Percentiles rank a stretch among this genome's conserved stretches.
These are phyloP conservation scores for Anabacerthia variegaticeps DNA, from an alignment of 2,797 vertebrate genomes.

Conservation along the genomic window DNA sequence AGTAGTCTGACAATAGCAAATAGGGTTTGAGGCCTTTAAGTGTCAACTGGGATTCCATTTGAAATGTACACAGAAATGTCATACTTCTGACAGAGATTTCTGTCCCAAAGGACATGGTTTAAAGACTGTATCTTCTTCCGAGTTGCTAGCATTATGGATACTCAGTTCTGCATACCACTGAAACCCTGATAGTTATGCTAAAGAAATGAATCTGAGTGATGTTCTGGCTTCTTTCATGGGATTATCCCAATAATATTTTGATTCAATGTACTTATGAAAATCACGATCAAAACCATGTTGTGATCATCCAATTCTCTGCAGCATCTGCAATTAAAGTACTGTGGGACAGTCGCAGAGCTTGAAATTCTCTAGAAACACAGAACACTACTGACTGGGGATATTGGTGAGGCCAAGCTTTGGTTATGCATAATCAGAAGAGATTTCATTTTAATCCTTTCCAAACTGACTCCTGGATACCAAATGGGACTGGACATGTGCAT, in stretches of 20 bases:
- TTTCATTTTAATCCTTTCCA: not conserved
- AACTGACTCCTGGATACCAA: not conserved
- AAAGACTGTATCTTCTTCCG: not conserved
- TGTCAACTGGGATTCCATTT: not conserved
- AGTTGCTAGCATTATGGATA: not conserved
- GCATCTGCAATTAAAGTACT: not conserved
- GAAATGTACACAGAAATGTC: not conserved
- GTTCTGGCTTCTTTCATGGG: not conserved
- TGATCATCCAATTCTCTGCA: not conserved
- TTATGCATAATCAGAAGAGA: not conserved
- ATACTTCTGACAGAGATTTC: not conserved
- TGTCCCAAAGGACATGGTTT: not conserved
- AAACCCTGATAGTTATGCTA: not conserved
- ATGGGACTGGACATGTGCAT: not conserved
- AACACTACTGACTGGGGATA: fast-evolving
- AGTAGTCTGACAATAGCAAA: not conserved
- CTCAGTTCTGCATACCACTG: not conserved
- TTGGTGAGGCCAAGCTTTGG: not conserved
- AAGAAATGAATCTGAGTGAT: not conserved
- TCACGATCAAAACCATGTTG: not conserved
- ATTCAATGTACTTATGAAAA: not conserved
- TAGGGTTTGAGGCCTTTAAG: not conserved
- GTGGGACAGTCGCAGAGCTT: not conserved
- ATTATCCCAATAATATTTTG: not conserved
- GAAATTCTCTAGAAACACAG: not conserved